Evolutionary conservation across 2,888 invertebrate genomes (phyloP).

Genomic region (Exephanes ischioxanthus): DNA sequence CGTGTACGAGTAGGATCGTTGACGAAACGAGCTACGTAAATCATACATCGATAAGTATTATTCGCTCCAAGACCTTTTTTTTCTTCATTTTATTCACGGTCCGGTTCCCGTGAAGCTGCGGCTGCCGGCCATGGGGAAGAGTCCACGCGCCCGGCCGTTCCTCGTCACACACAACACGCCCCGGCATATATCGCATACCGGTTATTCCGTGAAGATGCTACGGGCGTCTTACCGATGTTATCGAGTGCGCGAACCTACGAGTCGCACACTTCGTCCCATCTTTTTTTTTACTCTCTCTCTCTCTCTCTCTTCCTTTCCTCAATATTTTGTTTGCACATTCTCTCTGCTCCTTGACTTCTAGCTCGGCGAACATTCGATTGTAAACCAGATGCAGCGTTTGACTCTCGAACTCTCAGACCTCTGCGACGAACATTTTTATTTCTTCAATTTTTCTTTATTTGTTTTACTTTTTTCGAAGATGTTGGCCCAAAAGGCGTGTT

Average conservation of each 20-base stretch:
- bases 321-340: slow-evolving; percentile 20
- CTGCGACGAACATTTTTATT: slow-evolving; percentile 7
- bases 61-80: slow-evolving; percentile 30
- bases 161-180: slow-evolving; percentile 52
- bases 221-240: slow-evolving; percentile 74
- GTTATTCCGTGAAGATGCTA: slow-evolving; percentile 69
- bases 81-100: slow-evolving; percentile 33
- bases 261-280: slow-evolving; percentile 62
- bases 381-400: slow-evolving; percentile 66
- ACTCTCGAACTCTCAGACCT: background rate
- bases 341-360: slow-evolving; percentile 23
- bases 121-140: slow-evolving; percentile 23
- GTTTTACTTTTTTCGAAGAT: slow-evolving; percentile 30
- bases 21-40: slow-evolving; percentile 70
- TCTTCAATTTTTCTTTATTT: background rate
- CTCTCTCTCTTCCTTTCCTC: slow-evolving; percentile 7
- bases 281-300: slow-evolving; percentile 19
- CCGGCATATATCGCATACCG: slow-evolving; percentile 70
- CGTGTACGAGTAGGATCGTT: slow-evolving; percentile 46
- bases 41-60: slow-evolving; percentile 67
- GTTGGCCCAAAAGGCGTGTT: slow-evolving; percentile 25
- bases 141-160: slow-evolving; percentile 54
- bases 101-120: slow-evolving; percentile 5
- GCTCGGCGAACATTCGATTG: slow-evolving; percentile 61
- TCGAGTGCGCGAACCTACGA: slow-evolving; percentile 70